A percentile compares a stretch with the other conserved stretches of the same genome.
These are phyloP conservation scores for Melanargia galathea DNA, from an alignment of 2,888 invertebrate species.

Conservation along the genomic window DNA sequence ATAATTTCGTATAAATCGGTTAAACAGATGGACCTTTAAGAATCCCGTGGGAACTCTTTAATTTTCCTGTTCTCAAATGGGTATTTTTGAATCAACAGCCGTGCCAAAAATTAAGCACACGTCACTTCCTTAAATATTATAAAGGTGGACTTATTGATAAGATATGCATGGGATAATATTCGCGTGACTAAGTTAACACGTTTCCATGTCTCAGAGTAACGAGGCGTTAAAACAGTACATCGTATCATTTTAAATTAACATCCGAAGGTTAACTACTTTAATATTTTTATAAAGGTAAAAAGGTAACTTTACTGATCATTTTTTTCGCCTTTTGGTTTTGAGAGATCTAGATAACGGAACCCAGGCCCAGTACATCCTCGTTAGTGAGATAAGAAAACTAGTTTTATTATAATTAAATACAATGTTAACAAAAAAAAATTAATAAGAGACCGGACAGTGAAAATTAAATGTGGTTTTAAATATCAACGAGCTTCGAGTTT, in stretches of 20 bases:
- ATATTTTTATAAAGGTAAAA: too few relatives aligned
- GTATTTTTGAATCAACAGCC: not conserved
- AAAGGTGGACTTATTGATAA: not conserved
- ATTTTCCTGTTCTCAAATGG: too few relatives aligned
- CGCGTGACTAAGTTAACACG: conserved; percentile 19
- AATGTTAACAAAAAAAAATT: not conserved
- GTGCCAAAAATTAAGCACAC: not conserved
- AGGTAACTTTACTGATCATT: too few relatives aligned
- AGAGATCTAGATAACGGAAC: conserved; percentile 6
- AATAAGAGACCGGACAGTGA: too few relatives aligned
- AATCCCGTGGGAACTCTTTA: too few relatives aligned
- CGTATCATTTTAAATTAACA: conserved; percentile 22
- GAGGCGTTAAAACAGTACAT: conserved; percentile 32
- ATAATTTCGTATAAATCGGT: too few relatives aligned
- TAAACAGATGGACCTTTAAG: too few relatives aligned
- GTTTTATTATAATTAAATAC: conserved; percentile 3
- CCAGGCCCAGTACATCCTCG: not conserved
- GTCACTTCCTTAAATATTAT: not conserved
- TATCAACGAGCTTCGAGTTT: too few relatives aligned
- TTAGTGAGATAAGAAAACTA: conserved; percentile 5
- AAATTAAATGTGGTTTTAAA: too few relatives aligned
- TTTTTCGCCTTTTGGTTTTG: not conserved
- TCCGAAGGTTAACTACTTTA: not conserved
- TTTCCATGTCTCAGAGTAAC: conserved; percentile 21
- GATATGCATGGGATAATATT: conserved; percentile 20